A percentile compares a stretch with the other conserved stretches of the same genome.
Conservation (phyloP, 2,888 invertebrate genomes). For the Drosophila mercatorum region DNA sequence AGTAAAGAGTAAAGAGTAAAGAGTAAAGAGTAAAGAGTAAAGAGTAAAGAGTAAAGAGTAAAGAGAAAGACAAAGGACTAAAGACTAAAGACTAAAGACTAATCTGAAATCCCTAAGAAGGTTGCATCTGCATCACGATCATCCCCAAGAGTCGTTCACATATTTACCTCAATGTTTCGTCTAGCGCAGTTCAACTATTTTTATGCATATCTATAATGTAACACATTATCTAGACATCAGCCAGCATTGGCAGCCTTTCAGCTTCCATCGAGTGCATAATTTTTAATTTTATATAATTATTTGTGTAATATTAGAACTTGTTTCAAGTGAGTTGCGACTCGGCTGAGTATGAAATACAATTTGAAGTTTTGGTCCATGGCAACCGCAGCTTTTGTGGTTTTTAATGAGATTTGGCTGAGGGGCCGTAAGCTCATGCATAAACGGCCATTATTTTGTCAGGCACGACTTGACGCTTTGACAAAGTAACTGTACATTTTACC, state of each 20-base stretch:
- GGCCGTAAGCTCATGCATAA: constrained; percentile 57
- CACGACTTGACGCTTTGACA: constrained; percentile 73
- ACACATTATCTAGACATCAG: background rate
- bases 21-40: too few relatives aligned
- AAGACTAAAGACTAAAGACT: too few relatives aligned
- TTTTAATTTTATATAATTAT: background rate
- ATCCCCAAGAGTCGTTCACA: too few relatives aligned
- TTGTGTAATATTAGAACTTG: background rate
- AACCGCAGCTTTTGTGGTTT: background rate
- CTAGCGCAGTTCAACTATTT: too few relatives aligned
- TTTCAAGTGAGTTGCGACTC: background rate
- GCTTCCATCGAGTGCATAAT: background rate
- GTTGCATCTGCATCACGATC: too few relatives aligned
- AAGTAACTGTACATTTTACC: constrained; percentile 66
- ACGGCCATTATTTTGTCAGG: constrained; percentile 69
- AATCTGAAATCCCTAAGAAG: too few relatives aligned
- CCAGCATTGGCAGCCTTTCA: background rate
- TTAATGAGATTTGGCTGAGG: constrained; percentile 43
- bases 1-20: too few relatives aligned
- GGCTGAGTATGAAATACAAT: background rate
- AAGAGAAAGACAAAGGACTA: too few relatives aligned
- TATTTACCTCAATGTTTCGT: too few relatives aligned
- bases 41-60: too few relatives aligned
- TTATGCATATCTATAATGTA: background rate
- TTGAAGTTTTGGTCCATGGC: background rate